Evolutionary conservation across 2,797 vertebrate species (phyloP), one percentile per base, ranked within the genome.

Genomic region (Notolabrus celidotus): DNA sequence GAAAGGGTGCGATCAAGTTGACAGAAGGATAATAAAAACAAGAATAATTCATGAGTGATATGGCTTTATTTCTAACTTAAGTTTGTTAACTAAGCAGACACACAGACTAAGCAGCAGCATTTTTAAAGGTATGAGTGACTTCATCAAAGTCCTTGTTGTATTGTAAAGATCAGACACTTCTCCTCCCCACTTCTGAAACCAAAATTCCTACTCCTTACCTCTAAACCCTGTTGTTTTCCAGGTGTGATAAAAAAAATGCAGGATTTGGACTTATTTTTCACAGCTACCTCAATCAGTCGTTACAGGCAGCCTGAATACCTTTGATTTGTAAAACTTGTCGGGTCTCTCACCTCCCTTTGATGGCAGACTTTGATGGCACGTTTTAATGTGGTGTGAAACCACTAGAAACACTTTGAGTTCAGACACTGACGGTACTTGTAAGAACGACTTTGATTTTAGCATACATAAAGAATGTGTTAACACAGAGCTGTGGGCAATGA

Each of bases 1-100:
- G n/a, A 49, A 3, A 53, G 27, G 29, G 42, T 53, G 42, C 36
- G 61, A 25, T 61, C 22, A 41, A 4, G 33, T 15, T 17, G 59
- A 59, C 25, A 14, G 2, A 7, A 33, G 14, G 6, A 22, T 38
- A 42, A 19, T 20, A 19, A 62, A 45, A 57, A 41, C 34, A 36
- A 6, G 11, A 47, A 41, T 12, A 19, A 43, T 6, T 6, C 6
- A 49, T 25, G 10, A n/a, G 6, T 38, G 5, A 29, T 45, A 4
- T 59, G n/a, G 19, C 7, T 16, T 46, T 51, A 31, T 11, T 45
- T 57, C 29, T 7, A 14, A 12, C 17, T 45, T 15, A n/a, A n/a
- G n/a, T n/a, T n/a, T n/a, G n/a, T n/a, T n/a, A 31, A 49, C 19
- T 16, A 22, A 10, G 16, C 38, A 17, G n/a, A 2, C 15, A 22